A percentile compares a stretch with the other conserved stretches of the same genome.
phyloP scores from a whole-genome alignment of 2,113 vertebrate genomes.

The Lepisosteus oculatus region DNA sequence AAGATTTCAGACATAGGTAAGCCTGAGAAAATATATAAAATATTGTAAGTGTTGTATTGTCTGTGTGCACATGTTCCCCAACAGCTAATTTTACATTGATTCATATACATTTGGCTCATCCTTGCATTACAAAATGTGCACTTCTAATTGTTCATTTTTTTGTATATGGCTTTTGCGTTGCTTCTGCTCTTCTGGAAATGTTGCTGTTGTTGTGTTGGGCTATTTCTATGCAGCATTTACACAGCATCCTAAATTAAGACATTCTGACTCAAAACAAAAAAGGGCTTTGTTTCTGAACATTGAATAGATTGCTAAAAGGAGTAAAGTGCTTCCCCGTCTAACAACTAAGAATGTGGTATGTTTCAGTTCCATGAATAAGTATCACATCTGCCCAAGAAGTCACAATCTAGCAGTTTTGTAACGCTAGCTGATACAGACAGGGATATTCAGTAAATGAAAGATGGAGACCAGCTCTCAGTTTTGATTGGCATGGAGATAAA shows the following conservation, averaged over 20 bases:
- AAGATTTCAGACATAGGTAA: conserved; percentile 99
- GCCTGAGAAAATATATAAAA: conserved; percentile 37
- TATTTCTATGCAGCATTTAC: too few species aligned
- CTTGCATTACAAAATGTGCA: too few species aligned
- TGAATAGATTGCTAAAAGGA: background rate
- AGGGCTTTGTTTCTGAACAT: background rate
- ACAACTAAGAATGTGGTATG: background rate
- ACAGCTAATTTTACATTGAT: background rate
- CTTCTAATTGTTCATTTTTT: conserved; percentile 9
- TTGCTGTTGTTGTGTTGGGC: too few species aligned
- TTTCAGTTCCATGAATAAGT: background rate
- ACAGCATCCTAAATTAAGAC: too few species aligned
- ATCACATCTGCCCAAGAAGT: background rate
- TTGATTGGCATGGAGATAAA: background rate
- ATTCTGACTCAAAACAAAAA: background rate
- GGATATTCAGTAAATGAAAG: background rate
- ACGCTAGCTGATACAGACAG: background rate
- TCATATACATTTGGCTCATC: background rate
- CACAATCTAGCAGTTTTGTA: background rate
- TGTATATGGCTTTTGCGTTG: background rate
- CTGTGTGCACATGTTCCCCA: background rate
- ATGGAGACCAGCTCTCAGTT: background rate
- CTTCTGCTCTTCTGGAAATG: background rate
- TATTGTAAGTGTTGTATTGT: conserved; percentile 12
- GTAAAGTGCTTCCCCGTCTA: background rate